Conservation (phyloP, 2,113 vertebrate genomes). For the Kryptolebias marmoratus region DNA sequence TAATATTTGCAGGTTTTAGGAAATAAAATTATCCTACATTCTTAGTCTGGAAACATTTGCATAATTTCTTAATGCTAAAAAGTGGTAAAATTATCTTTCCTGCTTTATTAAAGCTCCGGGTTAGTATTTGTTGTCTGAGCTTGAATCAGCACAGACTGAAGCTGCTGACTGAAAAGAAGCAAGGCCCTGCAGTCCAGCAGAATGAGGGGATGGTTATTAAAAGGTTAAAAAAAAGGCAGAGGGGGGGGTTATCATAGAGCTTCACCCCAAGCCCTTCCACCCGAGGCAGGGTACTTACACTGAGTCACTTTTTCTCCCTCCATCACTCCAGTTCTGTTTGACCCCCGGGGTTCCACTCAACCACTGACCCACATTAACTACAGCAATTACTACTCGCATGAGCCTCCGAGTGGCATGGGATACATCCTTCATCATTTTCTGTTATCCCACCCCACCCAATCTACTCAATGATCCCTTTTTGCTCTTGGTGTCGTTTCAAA, state of each 20-base stretch:
- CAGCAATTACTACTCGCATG: conserved; percentile 59
- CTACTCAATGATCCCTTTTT: neutral
- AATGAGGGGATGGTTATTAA: conserved; percentile 36
- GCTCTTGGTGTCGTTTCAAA: conserved; percentile 24
- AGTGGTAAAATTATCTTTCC: neutral
- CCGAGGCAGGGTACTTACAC: conserved; percentile 16
- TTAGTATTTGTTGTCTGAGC: neutral
- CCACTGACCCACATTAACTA: conserved; percentile 65
- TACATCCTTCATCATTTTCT: conserved; percentile 9
- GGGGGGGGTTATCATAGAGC: conserved; percentile 13
- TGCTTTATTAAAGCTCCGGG: conserved; percentile 7
- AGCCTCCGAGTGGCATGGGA: conserved; percentile 47
- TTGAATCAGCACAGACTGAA: conserved; percentile 10
- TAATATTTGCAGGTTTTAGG: conserved; percentile 6
- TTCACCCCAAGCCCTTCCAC: conserved; percentile 36
- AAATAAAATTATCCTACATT: conserved; percentile 8
- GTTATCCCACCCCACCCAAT: neutral
- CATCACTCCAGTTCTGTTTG: conserved; percentile 15
- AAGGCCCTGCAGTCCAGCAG: conserved; percentile 12
- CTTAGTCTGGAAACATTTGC: neutral
- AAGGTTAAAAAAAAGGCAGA: neutral
- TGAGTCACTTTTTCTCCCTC: conserved; percentile 12
- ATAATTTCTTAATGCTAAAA: conserved; percentile 4
- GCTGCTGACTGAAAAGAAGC: conserved; percentile 1
- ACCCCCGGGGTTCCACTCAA: conserved; percentile 48